phyloP scores from a whole-genome alignment of 2,113 vertebrate species.

The Gopherus evgoodei region DNA sequence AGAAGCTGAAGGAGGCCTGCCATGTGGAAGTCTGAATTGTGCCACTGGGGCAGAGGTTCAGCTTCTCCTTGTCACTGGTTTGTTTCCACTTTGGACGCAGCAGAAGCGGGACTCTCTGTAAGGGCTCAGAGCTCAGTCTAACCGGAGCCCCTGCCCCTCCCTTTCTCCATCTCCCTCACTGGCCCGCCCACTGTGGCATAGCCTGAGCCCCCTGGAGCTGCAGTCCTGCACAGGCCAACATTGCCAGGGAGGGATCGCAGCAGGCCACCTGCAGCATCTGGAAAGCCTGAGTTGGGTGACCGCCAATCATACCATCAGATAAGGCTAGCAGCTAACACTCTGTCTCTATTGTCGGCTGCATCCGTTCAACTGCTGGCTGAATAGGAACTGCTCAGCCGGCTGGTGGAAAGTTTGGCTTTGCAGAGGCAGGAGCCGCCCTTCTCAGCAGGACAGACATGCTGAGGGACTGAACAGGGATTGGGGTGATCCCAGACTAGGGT shows the following conservation, averaged over 20 bases:
- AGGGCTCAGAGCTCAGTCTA: accelerated
- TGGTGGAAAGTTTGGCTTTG: neutral
- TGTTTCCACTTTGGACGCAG: neutral
- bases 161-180: accelerated
- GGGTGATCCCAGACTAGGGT: neutral
- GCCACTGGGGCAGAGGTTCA: neutral
- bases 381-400: accelerated
- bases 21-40: accelerated
- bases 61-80: neutral
- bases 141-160: accelerated
- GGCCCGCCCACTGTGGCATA: accelerated
- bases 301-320: accelerated
- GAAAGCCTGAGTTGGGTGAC: neutral
- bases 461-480: neutral
- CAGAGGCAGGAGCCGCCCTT: neutral
- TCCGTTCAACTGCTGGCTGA: neutral
- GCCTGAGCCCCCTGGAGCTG: accelerated
- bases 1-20: neutral
- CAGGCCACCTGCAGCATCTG: neutral
- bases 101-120: slow-evolving; percentile 42
- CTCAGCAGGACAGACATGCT: neutral
- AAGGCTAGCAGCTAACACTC: neutral
- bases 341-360: neutral
- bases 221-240: neutral
- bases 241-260: neutral